These are phyloP conservation scores for Scyliorhinus canicula DNA, from an alignment of 2,797 vertebrate genomes.

Conservation along the genomic window DNA sequence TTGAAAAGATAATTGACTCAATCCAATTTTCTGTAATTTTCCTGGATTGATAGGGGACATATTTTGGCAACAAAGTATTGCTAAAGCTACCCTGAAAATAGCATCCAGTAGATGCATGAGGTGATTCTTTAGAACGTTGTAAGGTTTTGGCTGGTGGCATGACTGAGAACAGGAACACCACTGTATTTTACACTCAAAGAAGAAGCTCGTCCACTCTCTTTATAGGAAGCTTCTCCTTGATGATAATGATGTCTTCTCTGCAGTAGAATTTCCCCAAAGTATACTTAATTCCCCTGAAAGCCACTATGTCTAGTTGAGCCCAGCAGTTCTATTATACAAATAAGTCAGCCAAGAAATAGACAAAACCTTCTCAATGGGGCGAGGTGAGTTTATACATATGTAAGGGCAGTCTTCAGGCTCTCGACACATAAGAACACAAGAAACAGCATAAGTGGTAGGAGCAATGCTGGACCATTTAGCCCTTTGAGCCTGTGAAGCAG, in stretches of 20 bases:
- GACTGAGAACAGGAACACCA: not conserved
- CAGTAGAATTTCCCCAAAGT: not conserved
- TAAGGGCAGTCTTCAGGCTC: not conserved
- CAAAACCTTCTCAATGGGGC: not conserved
- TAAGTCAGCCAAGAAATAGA: not conserved
- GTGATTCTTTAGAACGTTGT: not conserved
- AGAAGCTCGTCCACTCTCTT: not conserved
- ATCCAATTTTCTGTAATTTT: not conserved
- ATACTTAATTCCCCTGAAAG: not conserved
- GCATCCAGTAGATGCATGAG: not conserved
- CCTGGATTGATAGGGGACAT: not conserved
- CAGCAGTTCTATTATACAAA: not conserved
- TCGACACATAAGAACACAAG: not conserved
- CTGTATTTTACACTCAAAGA: not conserved
- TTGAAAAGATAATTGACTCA: not conserved
- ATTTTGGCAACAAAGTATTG: not conserved
- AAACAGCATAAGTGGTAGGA: no score
- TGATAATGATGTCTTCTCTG: not conserved
- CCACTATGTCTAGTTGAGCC: not conserved
- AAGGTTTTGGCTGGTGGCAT: not conserved
- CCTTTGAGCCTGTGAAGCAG: not conserved
- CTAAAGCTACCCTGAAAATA: not conserved
- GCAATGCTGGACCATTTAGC: no score
- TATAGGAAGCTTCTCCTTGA: not conserved
- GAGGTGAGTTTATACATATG: not conserved